Evolutionary conservation across 2,797 vertebrate genomes (phyloP), one percentile per base, ranked within the genome.

Genomic region (Platyrinchus mystaceus): DNA sequence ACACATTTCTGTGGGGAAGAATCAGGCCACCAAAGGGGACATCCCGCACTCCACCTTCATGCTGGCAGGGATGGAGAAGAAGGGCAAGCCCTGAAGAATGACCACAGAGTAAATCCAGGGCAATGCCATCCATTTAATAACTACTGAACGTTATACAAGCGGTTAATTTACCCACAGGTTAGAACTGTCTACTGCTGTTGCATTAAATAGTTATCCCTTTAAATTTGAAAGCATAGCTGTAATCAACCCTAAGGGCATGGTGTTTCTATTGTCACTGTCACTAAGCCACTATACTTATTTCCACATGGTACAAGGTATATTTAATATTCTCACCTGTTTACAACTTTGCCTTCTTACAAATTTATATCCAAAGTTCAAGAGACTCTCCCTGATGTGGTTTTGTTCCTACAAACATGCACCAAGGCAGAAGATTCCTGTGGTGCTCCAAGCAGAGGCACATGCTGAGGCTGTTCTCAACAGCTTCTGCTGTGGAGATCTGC

Each of bases 121-220:
- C 66, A 79, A 64, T n/a, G 19, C 11, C 68, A 83, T 75, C 21
- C 43, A 43, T 49, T 71, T 80, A 88, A 76, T 73, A 91, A 71
- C 68, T 47, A 83, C n/a, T 21, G 41, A 85, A 36, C 22, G 43
- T 75, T 46, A 80, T 64, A 73, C 59, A 91, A 89, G 36, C 64
- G 87, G 46, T 60, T 83, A 44, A 96, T 89, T 95, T 81, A 93
- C 78, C 60, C 84, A 95, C 81, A 74, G 84, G 86, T 97, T 90
- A 77, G 52, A 87, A 71, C 53, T 83, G 71, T 85, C 39, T 87
- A 34, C 81, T 91, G 79, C 71, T 85, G 75, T 92, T 96, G 93
- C 89, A 94, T 94, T 95, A 95, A 93, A 94, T 37, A 90, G 60
- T 80, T 92, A 85, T 83, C 93, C 88, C 67, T 85, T 50, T 59